Evolutionary conservation across 2,797 vertebrate species (phyloP).

Genomic region (Neoniphon sammara): DNA sequence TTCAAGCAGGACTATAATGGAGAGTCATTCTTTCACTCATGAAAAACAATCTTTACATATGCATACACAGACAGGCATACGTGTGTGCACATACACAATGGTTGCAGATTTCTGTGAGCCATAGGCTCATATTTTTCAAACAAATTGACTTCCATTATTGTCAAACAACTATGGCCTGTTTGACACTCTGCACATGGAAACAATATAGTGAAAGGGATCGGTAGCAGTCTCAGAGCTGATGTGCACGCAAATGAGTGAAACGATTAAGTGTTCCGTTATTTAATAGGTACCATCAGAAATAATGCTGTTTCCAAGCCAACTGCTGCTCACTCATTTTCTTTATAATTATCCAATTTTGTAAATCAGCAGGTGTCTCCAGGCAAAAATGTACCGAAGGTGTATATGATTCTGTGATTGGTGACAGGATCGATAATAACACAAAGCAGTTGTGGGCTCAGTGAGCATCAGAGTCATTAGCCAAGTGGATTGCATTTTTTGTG

Average conservation of each 20-base stretch:
- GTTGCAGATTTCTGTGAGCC: conserved; percentile 56
- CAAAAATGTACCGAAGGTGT: conserved; percentile 40
- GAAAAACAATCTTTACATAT: conserved; percentile 16
- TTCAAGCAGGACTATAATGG: conserved; percentile 51
- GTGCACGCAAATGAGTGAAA: conserved; percentile 54
- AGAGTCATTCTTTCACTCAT: conserved; percentile 38
- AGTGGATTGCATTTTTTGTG: conserved; percentile 1
- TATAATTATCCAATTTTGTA: conserved; percentile 62
- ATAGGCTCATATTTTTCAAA: conserved; percentile 68
- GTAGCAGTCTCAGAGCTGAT: conserved; percentile 40
- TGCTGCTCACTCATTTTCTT: conserved; percentile 57
- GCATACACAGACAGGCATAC: conserved; percentile 38
- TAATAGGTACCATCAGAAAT: conserved; percentile 67
- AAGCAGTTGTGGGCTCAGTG: conserved; percentile 19
- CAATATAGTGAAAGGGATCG: conserved; percentile 43
- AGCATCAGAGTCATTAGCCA: background rate
- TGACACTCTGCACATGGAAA: conserved; percentile 56
- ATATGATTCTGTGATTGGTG: conserved; percentile 46
- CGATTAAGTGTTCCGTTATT: conserved; percentile 57
- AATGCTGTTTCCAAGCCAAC: conserved; percentile 55
- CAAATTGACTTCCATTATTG: conserved; percentile 73
- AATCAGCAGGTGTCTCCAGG: conserved; percentile 61
- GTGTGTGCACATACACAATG: conserved; percentile 47
- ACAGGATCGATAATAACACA: conserved; percentile 13
- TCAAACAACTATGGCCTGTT: conserved; percentile 60